phyloP scores from a whole-genome alignment of 2,888 invertebrate genomes.

The Barypeithes pellucidus region DNA sequence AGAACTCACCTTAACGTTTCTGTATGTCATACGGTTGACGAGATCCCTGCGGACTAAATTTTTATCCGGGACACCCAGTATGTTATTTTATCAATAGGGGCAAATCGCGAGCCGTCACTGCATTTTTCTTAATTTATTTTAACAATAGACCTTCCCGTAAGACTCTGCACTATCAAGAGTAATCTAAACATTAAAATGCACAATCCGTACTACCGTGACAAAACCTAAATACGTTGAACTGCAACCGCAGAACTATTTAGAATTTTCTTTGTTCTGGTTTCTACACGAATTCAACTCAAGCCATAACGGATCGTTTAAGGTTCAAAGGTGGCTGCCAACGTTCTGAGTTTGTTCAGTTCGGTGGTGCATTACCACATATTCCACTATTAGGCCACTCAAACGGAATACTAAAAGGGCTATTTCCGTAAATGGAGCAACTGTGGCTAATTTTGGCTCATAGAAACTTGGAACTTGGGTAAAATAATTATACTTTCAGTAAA shows the following conservation, averaged over 20 bases:
- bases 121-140: no score
- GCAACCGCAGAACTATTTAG: constrained; percentile 10
- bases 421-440: not conserved
- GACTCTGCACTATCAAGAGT: not conserved
- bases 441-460: not conserved
- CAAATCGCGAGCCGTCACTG: no score
- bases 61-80: no score
- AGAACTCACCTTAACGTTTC: no score
- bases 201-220: not conserved
- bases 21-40: no score
- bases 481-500: no score
- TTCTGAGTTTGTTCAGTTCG: constrained; percentile 22
- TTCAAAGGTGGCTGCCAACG: constrained; percentile 34
- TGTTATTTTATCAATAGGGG: no score
- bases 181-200: not conserved
- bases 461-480: not conserved
- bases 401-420: constrained; percentile 23
- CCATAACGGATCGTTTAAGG: constrained; percentile 32
- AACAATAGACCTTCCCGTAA: no score
- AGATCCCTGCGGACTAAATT: no score
- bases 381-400: constrained; percentile 17
- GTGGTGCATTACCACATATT: constrained; percentile 32
- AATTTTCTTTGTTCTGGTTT: constrained; percentile 24
- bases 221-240: constrained; percentile 9
- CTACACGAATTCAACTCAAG: constrained; percentile 26